Base-by-base conservation (phyloP, 2,888 invertebrate species). In the Epirrhoe tristata region DNA sequence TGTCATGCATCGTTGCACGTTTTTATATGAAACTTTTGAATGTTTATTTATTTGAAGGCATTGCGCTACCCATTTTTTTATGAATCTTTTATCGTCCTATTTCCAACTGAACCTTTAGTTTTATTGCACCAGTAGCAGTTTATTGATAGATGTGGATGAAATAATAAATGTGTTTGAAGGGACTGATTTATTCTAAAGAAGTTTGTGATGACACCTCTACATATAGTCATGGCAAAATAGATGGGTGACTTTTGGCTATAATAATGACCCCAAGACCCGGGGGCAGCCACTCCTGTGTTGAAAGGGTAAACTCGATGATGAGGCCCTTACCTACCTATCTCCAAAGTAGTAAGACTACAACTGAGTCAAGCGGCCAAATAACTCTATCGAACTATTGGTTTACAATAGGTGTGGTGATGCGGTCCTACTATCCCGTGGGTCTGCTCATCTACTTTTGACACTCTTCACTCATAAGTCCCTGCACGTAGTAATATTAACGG, bases 1-100 rank as follows among this genome's bases (percentile, higher is more conserved):
- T 31, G 52, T 31, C 7, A 5, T 16, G 58, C 60, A 61, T 66
- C 31, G 60, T 32, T 46, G 17, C 66, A 66, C 61, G 66, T 52
- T 57, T 56, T 52, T 60, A 52, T 24, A 60, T 60, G 54, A 53
- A 24, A 53, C 12, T 58, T 36, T 36, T 51, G 24, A 46, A 54
- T 51, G 6, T 57, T n/a, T 50, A 53, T 46, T 54, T 36, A 48
- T 46, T 36, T 6, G 34, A 31, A 17, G 46, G 52, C 34, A 34
- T 16, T 52, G 34, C 31, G 57, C 24, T 43, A 12, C 7, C 36
- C 2, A 39, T 39, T 39, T 24, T 24, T 24, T 39, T 10, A 43
- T 43, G 39, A 5, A 10, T 43, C 24, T 43, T 10, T 43, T 43
- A 43, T 12, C 12, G 12, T 12, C 4, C 39, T 12, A 43, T 43